Base-by-base conservation (phyloP, 2,113 vertebrate species). In the Lagopus leucura region DNA sequence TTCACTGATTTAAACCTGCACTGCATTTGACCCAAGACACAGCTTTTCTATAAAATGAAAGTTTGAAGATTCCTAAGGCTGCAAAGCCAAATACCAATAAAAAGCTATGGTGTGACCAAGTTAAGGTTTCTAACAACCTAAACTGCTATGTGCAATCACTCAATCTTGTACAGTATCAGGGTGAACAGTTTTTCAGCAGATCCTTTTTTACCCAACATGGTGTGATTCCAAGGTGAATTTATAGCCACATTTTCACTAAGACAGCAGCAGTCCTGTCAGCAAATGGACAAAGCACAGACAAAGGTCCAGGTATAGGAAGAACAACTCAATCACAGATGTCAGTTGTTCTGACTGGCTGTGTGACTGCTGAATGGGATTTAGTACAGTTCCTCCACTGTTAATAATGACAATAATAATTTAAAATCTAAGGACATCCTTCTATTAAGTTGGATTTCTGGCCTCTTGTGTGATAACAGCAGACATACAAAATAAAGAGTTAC, bases 1-100 rank as follows among this genome's bases (percentile, higher is more conserved):
- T 52, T 61, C 13, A 12, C 57, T 80, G 82, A 91, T 92, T 95
- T 88, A 86, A 88, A 96, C 66, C 75, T 71, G 66, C 82, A 45
- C 82, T 72, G 57, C 40, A 54, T 84, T 84, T 88, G 45, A 91
- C 61, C 76, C 60, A 58, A 83, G 88, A 65, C 48, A 67, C 11
- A 90, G 30, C 11, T 55, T 75, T 78, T 10, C 75, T n/a, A 57
- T 18, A 75, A 75, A 70, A 55, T 19, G 48, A 7, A 50, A 70
- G 55, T 88, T 74, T 78, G 78, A 86, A 81, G 42, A 82, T 69
- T 88, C 86, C 81, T 79, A 76, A 79, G 66, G 58, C 71, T 94
- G 80, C 57, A 88, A 94, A 93, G 85, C 63, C 86, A 92, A 92
- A 77, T 71, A 65, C 69, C 55, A 82, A 69, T 40, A 82, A 30